Conservation (phyloP, 2,113 vertebrate genomes). For the Nyctereutes procyonoides region DNA sequence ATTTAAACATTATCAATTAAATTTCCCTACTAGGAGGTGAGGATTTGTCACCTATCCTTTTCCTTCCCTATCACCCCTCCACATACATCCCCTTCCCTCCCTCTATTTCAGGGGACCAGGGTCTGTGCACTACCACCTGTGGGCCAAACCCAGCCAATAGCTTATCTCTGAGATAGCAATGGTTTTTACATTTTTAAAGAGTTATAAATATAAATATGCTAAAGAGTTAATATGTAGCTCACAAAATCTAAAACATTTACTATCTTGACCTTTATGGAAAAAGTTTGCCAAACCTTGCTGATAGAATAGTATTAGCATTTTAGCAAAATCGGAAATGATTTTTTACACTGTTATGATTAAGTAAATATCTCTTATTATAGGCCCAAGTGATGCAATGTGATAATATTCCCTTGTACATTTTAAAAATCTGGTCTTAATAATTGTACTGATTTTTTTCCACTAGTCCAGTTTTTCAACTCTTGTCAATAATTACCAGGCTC, state of each 20-base stretch:
- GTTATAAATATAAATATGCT: neutral
- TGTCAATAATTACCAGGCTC: neutral
- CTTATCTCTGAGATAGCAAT: neutral
- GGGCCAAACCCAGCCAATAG: neutral
- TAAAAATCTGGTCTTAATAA: neutral
- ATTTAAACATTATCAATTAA: neutral
- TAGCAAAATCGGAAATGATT: neutral
- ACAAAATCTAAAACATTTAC: neutral
- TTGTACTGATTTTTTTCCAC: neutral
- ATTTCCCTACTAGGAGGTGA: neutral
- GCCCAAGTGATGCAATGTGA: neutral
- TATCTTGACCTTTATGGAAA: neutral
- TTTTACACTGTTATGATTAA: neutral
- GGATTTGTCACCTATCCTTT: neutral
- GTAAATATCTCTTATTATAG: neutral
- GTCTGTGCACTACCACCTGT: accelerated
- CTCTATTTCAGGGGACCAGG: neutral
- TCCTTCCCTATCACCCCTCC: neutral
- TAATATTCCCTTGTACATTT: neutral
- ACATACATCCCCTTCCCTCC: too few relatives aligned
- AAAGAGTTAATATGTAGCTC: neutral
- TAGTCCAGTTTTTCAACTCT: neutral
- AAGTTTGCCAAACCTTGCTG: neutral
- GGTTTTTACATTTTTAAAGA: neutral
- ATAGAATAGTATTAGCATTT: neutral